A percentile compares a stretch with the other conserved stretches of the same genome.
These are phyloP conservation scores for Lasioglossum calceatum DNA, from an alignment of 2,888 invertebrate genomes.

Conservation along the genomic window DNA sequence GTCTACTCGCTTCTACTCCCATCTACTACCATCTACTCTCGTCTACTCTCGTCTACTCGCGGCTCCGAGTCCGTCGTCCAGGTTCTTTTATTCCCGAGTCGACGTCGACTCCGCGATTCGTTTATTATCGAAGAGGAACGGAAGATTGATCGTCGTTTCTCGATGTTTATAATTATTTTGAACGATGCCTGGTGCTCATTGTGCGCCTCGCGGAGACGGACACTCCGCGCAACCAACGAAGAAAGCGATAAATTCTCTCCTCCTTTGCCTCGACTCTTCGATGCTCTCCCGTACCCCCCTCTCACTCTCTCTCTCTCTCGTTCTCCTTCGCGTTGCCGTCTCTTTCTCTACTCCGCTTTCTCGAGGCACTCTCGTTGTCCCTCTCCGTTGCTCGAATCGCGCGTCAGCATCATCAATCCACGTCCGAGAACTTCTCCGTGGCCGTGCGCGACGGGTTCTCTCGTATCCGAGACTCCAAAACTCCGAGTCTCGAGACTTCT, in stretches of 20 bases:
- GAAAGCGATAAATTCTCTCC: conserved; percentile 59
- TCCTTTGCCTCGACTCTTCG: conserved; percentile 19
- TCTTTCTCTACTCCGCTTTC: conserved; percentile 36
- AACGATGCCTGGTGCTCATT: conserved; percentile 71
- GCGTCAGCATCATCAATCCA: conserved; percentile 75
- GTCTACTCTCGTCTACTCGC: conserved; percentile 23
- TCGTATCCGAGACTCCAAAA: not conserved
- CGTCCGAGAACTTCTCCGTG: conserved; percentile 65
- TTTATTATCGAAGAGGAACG: conserved; percentile 74
- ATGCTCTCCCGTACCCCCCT: not conserved
- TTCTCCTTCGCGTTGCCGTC: not conserved
- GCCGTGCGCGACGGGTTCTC: conserved; percentile 16
- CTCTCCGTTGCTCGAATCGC: conserved; percentile 42
- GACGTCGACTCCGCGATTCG: conserved; percentile 72
- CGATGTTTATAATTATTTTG: conserved; percentile 78
- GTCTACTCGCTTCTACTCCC: conserved; percentile 15
- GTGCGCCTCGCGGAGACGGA: conserved; percentile 54
- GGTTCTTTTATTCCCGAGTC: conserved; percentile 29
- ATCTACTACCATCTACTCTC: not conserved
- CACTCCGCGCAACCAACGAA: conserved; percentile 52
- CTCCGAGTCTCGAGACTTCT: not conserved
- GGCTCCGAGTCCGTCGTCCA: not conserved
- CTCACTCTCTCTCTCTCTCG: not conserved
- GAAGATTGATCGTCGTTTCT: conserved; percentile 79
- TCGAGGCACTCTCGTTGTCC: conserved; percentile 5